These are phyloP conservation scores for Acholoe squamosa DNA, from an alignment of 2,888 invertebrate genomes.

Conservation along the genomic window DNA sequence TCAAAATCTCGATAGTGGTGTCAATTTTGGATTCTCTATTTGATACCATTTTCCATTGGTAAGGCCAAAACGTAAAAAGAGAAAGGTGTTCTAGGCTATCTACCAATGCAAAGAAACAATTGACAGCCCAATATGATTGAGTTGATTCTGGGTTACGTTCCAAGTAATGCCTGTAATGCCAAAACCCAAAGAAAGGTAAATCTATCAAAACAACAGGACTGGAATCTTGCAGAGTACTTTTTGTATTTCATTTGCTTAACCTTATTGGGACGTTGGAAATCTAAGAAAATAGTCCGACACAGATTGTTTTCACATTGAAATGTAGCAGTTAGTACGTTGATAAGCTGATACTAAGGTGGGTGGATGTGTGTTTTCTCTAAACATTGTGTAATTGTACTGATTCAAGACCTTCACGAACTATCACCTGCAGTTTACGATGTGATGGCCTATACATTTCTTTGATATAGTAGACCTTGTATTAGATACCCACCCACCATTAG, in stretches of 20 bases:
- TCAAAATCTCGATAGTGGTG: not conserved
- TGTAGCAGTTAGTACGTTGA: not conserved
- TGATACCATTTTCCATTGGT: too few relatives aligned
- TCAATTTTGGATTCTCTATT: too few relatives aligned
- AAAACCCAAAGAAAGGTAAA: too few relatives aligned
- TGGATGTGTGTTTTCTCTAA: not conserved
- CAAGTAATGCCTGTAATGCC: too few relatives aligned
- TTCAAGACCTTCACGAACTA: conserved; percentile 25
- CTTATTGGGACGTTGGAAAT: not conserved
- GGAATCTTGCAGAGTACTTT: too few relatives aligned
- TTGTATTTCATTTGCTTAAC: not conserved
- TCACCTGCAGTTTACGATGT: conserved; percentile 26
- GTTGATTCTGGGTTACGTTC: too few relatives aligned
- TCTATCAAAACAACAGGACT: too few relatives aligned
- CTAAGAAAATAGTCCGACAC: not conserved
- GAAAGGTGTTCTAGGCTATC: too few relatives aligned
- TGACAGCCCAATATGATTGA: too few relatives aligned
- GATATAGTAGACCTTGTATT: not conserved
- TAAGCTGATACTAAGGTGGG: not conserved
- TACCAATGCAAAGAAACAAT: too few relatives aligned
- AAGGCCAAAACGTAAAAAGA: too few relatives aligned
- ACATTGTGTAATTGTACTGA: not conserved
- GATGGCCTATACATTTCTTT: conserved; percentile 6
- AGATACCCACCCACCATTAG: too few relatives aligned
- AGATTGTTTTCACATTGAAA: not conserved